Evolutionary conservation across 37 sponge, comb jelly and placozoan species (phyloP), one percentile per base, ranked within the genome.

Genomic region (Eunapius fragilis): DNA sequence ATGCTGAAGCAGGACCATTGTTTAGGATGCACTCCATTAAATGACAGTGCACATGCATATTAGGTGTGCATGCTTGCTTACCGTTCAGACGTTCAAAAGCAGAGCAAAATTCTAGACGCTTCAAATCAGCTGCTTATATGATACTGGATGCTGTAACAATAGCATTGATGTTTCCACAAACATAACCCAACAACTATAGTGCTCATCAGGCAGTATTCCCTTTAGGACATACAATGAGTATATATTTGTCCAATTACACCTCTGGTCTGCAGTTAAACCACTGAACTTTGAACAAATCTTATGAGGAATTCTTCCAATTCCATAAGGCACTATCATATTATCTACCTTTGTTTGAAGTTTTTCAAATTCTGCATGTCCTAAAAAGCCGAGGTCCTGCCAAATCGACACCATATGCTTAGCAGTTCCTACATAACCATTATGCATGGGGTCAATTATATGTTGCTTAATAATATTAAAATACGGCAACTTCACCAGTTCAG

Each of bases 181-280:
- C 2, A 72, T 32, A 24, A 23, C 25, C 92, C 92, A 91, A 37
- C 87, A 83, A 9, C 45, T 34, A 32, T 69, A 84, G 30, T 87
- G 72, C 22, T 80, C 72, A 11, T 32, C 25, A 30, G 84, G 77
- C 11, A 84, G 37, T 27, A 82, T 25, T 22, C 32, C 70, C 27
- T n/a, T n/a, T n/a, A n/a, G n/a, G n/a, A n/a, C n/a, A n/a, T n/a
- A n/a, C n/a, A n/a, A n/a, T n/a, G n/a, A n/a, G n/a, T n/a, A n/a
- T n/a, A n/a, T n/a, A n/a, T n/a, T n/a, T n/a, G n/a, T 87, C 87
- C 92, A 91, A 35, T 78, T 82, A 27, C 38, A 72, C 92, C 92
- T 87, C 32, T 92, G 92, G 11, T 87, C 87, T 32, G 92, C 92
- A 28, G 88, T 92, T 32, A 92, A 92, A 33, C 87, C 87, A 76